phyloP scores from a whole-genome alignment of 2,888 invertebrate species.

The Heliconius aoede region DNA sequence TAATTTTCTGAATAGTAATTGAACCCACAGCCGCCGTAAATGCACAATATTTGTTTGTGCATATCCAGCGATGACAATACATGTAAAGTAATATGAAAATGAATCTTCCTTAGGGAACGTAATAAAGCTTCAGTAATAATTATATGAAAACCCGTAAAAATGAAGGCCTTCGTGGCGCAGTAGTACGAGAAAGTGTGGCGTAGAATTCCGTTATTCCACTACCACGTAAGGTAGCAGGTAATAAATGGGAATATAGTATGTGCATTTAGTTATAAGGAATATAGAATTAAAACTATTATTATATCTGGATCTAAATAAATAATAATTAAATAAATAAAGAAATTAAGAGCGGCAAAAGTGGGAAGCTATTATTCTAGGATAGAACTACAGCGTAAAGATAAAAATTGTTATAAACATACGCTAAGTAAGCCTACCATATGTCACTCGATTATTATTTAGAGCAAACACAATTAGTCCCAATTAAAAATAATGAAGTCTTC shows the following conservation, averaged over 20 bases:
- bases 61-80: not conserved
- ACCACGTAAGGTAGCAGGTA: not conserved
- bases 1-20: not conserved
- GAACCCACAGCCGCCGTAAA: not conserved
- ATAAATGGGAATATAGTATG: not conserved
- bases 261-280: too few species aligned
- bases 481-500: slow-evolving; percentile 19
- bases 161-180: too few species aligned
- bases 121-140: slow-evolving; percentile 7
- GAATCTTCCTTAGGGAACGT: slow-evolving; percentile 11
- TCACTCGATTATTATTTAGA: slow-evolving; percentile 11
- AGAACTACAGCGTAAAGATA: not conserved
- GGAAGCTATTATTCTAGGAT: not conserved
- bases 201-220: too few species aligned
- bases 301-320: too few species aligned
- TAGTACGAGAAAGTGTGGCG: not conserved
- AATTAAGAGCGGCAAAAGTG: not conserved
- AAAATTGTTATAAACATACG: not conserved
- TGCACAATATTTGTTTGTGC: not conserved
- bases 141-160: slow-evolving; percentile 2
- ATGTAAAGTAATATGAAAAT: slow-evolving; percentile 9
- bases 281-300: too few species aligned
- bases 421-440: not conserved
- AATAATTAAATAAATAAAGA: too few species aligned
- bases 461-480: slow-evolving; percentile 11